Percentiles rank a stretch among this genome's conserved stretches.
Evolutionary conservation across 1,140 invertebrate genomes (phyloP).

Genomic region (Pogonomyrmex californicus): DNA sequence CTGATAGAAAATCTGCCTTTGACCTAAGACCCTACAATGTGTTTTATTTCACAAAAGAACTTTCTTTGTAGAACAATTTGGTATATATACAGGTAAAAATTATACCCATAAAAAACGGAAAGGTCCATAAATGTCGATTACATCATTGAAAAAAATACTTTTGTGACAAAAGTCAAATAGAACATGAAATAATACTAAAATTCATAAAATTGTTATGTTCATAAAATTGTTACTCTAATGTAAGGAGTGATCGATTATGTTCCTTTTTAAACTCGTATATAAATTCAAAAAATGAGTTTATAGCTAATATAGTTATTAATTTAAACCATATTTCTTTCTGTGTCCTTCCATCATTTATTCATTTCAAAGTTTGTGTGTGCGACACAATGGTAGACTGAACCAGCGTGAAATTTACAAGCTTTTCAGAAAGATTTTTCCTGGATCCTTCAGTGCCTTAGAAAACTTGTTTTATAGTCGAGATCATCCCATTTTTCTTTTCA

Average conservation of each 20-base stretch:
- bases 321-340: neutral
- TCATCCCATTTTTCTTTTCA: neutral
- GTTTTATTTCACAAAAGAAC: neutral
- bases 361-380: neutral
- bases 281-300: neutral
- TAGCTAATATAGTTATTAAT: neutral
- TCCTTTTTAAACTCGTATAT: neutral
- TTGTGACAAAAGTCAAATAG: neutral
- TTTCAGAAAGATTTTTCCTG: neutral
- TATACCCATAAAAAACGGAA: neutral
- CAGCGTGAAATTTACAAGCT: slow-evolving; percentile 15
- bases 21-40: neutral
- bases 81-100: neutral
- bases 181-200: neutral
- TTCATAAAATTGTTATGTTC: neutral
- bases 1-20: neutral
- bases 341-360: neutral
- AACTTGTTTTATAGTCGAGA: neutral
- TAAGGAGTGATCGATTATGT: neutral
- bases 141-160: neutral
- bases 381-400: slow-evolving; percentile 4
- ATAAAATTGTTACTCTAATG: neutral
- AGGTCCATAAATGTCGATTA: neutral
- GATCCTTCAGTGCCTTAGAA: neutral
- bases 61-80: neutral